Base-by-base conservation (phyloP, 2,113 vertebrate genomes). In the Steatornis caripensis region DNA sequence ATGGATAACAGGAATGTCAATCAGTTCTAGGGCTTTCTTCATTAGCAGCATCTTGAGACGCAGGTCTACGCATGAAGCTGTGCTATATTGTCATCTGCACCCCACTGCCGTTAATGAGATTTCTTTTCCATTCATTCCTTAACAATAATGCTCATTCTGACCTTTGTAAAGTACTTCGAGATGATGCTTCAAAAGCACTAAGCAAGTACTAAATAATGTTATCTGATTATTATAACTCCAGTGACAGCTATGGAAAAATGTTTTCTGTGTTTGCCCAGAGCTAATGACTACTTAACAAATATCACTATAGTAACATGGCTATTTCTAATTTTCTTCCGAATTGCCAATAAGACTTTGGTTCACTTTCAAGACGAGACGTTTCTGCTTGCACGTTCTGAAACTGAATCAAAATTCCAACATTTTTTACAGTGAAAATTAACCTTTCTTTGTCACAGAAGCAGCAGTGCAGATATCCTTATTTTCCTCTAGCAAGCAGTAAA, bases 321-420 rank as follows among this genome's bases (percentile, higher is more conserved):
- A 49, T 61, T 94, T 84, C 69, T 84, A 87, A 78, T 87, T 97
- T 96, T 84, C 39, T 89, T 91, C 37, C 41, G 69, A 88, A 95
- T 79, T 92, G 64, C 39, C n/a, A 57, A 12, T 37, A 48, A 87
- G 39, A 34, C 27, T 92, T 90, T 37, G 48, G 30, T 89, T 92
- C 36, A 32, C n/a, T 92, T 89, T 82, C 74, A 81, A 68, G 64
- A 75, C 23, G 24, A 92, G 45, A 54, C 58, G 3, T 39, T 84
- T 89, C 27, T 90, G 26, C 32, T 70, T 55, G 10, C 48, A 29
- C 34, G 57, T 74, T 78, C 60, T 86, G 30, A 81, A 79, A 88
- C 0, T 4, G 29, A 70, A 66, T 36, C 0, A 0, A 78, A 90
- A 90, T 64, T 15, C 37, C n/a, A n/a, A 6, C 5, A 3, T 81